Base-by-base conservation (phyloP, 2,888 invertebrate species). In the Diarsia brunnea region DNA sequence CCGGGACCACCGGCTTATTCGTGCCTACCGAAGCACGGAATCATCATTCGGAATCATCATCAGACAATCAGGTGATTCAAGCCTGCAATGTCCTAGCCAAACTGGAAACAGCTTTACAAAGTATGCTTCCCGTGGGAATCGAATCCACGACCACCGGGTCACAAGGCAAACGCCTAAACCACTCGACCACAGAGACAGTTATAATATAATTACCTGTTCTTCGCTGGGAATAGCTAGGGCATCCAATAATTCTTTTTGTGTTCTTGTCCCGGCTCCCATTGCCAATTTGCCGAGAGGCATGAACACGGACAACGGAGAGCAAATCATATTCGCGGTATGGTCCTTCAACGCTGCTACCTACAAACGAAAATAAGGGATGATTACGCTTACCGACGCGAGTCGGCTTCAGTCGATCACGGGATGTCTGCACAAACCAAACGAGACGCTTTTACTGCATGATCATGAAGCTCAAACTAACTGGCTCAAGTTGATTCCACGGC, bases 261-360 rank as follows among this genome's bases (percentile, higher is more conserved):
- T 78, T 27, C 19, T 11, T 0, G 19, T 1, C 82, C 85, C 70
- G 2, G 94, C 91, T 8, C 94, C 95, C 1, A 95, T 68, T 1
- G 89, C 88, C 21, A 95, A 74, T 78, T 94, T 94, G 0, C 90
- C 94, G 4, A 95, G 75, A 0, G 94, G 93, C 66, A 95, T 71
- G 11, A 95, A 49, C 0, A 92, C 93, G 7, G 94, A 91, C 8
- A 94, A 4, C 4, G 95, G 95, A 0, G 95, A 95, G 83, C 94
- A 95, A 19, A 94, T 81, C 31, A 90, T 75, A 78, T 90, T 92
- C 1, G 75, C 66, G 2, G 73, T 60, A 0, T 81, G 68, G 0
- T 87, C 66, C 0, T 43, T 1, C 5, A 89, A 27, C 0, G 89
- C 89, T 49, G 88, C 87, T 73, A 85, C 79, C 93, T 93, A 79